Percentiles rank a stretch among this genome's conserved stretches.
Evolutionary conservation across 2,797 vertebrate genomes (phyloP).

Genomic region (Benthosema pterotum): DNA sequence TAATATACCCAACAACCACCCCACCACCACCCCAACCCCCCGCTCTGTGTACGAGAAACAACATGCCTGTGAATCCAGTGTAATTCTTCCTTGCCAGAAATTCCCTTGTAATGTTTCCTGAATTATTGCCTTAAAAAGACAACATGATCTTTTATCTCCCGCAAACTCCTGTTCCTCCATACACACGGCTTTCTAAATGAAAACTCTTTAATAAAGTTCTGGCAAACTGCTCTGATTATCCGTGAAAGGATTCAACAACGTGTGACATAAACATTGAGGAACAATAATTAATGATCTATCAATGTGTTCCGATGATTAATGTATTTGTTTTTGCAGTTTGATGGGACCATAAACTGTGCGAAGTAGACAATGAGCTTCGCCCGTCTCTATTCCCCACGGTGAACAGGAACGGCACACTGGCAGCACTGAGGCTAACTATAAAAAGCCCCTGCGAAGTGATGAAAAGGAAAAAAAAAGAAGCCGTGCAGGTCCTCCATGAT

Average conservation of each 20-base stretch:
- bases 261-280: constrained; percentile 76
- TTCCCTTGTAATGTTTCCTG: constrained; percentile 67
- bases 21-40: constrained; percentile 5
- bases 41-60: constrained; percentile 46
- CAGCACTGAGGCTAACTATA: constrained; percentile 36
- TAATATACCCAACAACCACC: constrained; percentile 62
- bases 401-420: constrained; percentile 36
- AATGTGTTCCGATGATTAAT: constrained; percentile 77
- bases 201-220: constrained; percentile 75
- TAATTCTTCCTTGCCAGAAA: constrained; percentile 60
- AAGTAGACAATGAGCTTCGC: constrained; percentile 71
- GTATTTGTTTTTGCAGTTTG: constrained; percentile 79
- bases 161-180: constrained; percentile 44
- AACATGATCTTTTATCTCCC: constrained; percentile 60
- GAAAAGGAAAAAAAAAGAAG: constrained; percentile 50
- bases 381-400: constrained; percentile 64
- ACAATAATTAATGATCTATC: constrained; percentile 80
- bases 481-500: constrained; percentile 59
- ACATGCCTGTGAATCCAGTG: constrained; percentile 30
- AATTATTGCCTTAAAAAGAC: constrained; percentile 60
- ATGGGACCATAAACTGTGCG: constrained; percentile 74
- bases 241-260: constrained; percentile 74
- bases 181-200: constrained; percentile 67
- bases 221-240: constrained; percentile 70
- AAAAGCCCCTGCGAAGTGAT: constrained; percentile 50